These are phyloP conservation scores for Xestia c-nigrum DNA, from an alignment of 2,888 invertebrate species.

Conservation along the genomic window DNA sequence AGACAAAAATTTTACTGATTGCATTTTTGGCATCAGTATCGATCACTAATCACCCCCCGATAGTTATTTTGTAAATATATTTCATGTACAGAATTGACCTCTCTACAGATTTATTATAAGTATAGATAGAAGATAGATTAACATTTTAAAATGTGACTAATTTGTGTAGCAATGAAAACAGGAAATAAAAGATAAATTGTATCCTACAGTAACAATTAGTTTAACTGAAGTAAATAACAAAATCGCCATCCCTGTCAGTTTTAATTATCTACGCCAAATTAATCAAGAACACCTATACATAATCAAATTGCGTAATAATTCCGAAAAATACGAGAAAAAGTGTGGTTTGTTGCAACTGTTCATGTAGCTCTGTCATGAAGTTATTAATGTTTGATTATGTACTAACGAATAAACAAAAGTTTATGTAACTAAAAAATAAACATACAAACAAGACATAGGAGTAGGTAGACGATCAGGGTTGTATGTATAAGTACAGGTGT, in stretches of 20 bases:
- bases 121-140: no score
- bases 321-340: background rate
- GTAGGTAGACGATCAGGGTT: slow-evolving; percentile 36
- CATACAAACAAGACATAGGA: slow-evolving; percentile 6
- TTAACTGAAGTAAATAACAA: background rate
- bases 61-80: no score
- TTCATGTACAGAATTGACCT: no score
- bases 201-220: background rate
- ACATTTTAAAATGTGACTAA: no score
- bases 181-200: background rate
- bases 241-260: background rate
- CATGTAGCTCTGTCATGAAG: background rate
- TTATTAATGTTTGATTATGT: background rate
- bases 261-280: background rate
- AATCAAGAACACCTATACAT: background rate
- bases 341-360: background rate
- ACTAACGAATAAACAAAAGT: background rate
- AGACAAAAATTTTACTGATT: no score
- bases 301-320: background rate
- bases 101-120: no score
- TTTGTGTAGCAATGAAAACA: no score
- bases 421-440: slow-evolving; percentile 4
- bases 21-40: no score
- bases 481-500: slow-evolving; percentile 80
- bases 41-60: no score